A percentile compares a stretch with the other conserved stretches of the same genome.
phyloP scores from a whole-genome alignment of 2,113 vertebrate species.

The Cololabis saira region DNA sequence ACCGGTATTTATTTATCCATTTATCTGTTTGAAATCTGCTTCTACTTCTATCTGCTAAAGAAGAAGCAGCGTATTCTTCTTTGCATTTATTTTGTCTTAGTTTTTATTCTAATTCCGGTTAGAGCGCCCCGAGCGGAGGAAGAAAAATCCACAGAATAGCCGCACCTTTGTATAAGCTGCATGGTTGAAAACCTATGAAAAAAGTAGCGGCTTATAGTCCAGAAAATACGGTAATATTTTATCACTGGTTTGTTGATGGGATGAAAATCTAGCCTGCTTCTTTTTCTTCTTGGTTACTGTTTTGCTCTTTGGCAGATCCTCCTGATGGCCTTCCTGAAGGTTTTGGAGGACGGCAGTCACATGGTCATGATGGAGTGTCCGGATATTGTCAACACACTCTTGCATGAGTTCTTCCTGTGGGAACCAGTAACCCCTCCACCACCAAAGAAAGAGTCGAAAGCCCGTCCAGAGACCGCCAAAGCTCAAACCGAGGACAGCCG shows the following conservation, averaged over 20 bases:
- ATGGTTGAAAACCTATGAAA: no score
- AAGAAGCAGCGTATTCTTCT: no score
- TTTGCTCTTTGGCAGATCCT: slow-evolving; percentile 85
- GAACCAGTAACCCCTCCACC: slow-evolving; percentile 81
- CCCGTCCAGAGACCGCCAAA: slow-evolving; percentile 71
- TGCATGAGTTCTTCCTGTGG: slow-evolving; percentile 97
- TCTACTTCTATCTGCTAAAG: no score
- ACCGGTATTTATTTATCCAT: no score
- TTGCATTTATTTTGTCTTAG: no score
- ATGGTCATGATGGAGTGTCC: slow-evolving; percentile 99
- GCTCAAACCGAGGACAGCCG: slow-evolving; percentile 35
- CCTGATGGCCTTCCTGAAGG: slow-evolving; percentile 93
- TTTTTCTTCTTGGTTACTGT: not conserved
- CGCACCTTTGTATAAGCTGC: no score
- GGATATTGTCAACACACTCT: slow-evolving; percentile 92
- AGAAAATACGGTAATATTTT: no score
- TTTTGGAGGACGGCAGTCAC: slow-evolving; percentile 97
- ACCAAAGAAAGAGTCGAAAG: slow-evolving; percentile 69
- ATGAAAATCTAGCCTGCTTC: not conserved
- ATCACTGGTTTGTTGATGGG: not conserved
- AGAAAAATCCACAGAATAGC: no score
- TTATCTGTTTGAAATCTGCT: no score
- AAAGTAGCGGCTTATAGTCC: no score
- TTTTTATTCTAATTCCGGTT: no score
- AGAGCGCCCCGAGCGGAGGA: no score